phyloP scores from a whole-genome alignment of 1,140 invertebrate species.

The Phenacoccus solenopsis region DNA sequence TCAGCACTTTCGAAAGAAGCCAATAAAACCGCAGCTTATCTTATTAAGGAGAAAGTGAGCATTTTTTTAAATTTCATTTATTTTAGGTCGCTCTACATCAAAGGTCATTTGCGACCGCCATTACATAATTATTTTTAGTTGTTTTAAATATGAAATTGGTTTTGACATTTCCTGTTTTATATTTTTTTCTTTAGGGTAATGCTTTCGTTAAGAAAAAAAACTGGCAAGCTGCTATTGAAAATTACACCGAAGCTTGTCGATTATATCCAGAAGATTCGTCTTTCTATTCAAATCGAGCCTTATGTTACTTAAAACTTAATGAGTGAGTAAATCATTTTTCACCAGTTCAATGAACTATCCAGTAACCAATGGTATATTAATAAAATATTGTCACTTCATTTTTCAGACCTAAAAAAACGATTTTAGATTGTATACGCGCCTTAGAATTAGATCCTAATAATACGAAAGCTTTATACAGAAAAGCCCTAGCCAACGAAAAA shows the following conservation, averaged over 20 bases:
- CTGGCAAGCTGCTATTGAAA: constrained; percentile 63
- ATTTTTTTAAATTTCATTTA: too few species aligned
- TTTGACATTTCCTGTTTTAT: too few species aligned
- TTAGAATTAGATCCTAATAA: constrained; percentile 58
- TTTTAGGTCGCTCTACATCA: too few species aligned
- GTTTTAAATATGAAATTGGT: too few species aligned
- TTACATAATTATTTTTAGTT: too few species aligned
- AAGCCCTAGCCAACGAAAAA: constrained; percentile 52
- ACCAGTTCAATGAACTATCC: not conserved
- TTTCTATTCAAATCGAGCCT: constrained; percentile 74
- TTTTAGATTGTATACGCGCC: constrained; percentile 61
- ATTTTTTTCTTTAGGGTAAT: constrained; percentile 52
- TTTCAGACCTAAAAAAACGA: constrained; percentile 50
- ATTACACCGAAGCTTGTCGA: constrained; percentile 66
- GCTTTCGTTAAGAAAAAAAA: constrained; percentile 59
- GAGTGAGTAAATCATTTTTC: constrained; percentile 43
- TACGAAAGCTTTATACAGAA: constrained; percentile 63
- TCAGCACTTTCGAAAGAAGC: not conserved
- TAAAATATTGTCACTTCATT: constrained; percentile 23
- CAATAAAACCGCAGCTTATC: not conserved
- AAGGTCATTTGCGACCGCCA: too few species aligned
- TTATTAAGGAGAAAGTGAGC: not conserved
- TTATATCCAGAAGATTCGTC: constrained; percentile 63
- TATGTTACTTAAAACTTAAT: constrained; percentile 72
- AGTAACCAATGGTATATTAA: constrained; percentile 21